phyloP scores from a whole-genome alignment of 2,113 vertebrate genomes.

The Martes martes region DNA sequence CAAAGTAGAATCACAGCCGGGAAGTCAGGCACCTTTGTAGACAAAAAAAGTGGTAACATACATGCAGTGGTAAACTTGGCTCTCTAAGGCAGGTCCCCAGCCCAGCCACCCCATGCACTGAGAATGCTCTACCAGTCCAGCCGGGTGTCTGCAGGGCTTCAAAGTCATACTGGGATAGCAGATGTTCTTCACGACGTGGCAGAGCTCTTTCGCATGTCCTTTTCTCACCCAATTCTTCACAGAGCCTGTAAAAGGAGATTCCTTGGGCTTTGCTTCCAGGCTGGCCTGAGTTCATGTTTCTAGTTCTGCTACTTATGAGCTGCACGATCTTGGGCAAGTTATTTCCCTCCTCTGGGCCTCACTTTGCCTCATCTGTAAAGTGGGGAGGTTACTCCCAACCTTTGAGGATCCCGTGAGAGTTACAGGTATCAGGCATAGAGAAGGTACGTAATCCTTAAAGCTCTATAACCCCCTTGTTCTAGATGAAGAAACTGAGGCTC shows the following conservation, averaged over 20 bases:
- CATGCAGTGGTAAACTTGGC: not conserved
- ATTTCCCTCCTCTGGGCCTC: not conserved
- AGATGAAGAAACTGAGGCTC: constrained; percentile 7
- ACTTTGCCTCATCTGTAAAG: not conserved
- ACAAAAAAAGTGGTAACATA: not conserved
- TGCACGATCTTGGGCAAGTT: not conserved
- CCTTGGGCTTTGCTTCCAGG: not conserved
- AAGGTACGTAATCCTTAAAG: not conserved
- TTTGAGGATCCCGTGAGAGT: not conserved
- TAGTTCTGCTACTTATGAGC: not conserved
- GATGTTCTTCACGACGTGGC: not conserved
- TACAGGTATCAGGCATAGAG: not conserved
- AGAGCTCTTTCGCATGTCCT: not conserved
- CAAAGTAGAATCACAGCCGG: not conserved
- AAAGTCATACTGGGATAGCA: not conserved
- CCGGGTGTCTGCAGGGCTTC: not conserved
- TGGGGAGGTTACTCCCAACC: not conserved
- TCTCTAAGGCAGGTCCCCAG: not conserved
- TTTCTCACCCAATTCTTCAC: not conserved
- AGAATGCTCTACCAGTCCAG: not conserved
- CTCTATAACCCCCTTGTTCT: not conserved
- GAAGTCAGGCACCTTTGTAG: not conserved
- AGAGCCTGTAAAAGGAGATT: not conserved
- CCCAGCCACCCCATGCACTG: not conserved
- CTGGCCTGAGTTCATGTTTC: not conserved